Conservation (phyloP, 2,888 invertebrate genomes). For the Gastracanthus pulcherrimus region DNA sequence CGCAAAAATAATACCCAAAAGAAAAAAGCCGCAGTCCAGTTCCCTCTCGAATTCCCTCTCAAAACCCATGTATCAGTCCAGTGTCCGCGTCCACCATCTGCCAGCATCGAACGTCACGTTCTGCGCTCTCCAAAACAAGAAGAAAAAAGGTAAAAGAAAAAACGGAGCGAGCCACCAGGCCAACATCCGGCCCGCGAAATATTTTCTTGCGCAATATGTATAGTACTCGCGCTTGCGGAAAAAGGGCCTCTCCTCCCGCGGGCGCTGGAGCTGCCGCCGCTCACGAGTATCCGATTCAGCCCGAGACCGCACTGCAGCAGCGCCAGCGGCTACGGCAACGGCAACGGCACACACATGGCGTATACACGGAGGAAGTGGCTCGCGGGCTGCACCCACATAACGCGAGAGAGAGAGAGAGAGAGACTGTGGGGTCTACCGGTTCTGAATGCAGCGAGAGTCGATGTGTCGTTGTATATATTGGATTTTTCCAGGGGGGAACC, state of each 20-base stretch:
- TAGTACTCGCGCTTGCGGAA: neutral
- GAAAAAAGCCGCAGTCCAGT: too few species aligned
- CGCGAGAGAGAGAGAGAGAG: neutral
- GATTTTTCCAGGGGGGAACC: too few species aligned
- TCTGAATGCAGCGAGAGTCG: too few species aligned
- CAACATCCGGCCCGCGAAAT: slow-evolving; percentile 19
- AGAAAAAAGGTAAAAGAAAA: neutral
- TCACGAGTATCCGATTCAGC: slow-evolving; percentile 54
- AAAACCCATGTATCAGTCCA: too few species aligned
- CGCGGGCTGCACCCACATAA: neutral
- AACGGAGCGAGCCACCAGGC: neutral
- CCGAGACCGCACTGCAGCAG: slow-evolving; percentile 23
- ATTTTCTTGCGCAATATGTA: slow-evolving; percentile 45
- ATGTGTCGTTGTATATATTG: too few species aligned
- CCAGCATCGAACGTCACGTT: too few species aligned
- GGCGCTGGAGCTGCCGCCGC: neutral
- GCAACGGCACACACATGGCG: too few species aligned
- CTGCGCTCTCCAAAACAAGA: too few species aligned
- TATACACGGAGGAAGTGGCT: slow-evolving; percentile 10
- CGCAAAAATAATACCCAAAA: too few species aligned
- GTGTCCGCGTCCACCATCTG: too few species aligned
- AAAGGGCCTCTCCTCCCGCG: neutral
- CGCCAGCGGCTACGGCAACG: neutral
- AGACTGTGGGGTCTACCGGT: slow-evolving; percentile 33
- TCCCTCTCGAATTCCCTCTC: too few species aligned